Evolutionary conservation across 35 echinoderm and acorn worm species (phyloP).

Genomic region (Stichopus chloronotus): DNA sequence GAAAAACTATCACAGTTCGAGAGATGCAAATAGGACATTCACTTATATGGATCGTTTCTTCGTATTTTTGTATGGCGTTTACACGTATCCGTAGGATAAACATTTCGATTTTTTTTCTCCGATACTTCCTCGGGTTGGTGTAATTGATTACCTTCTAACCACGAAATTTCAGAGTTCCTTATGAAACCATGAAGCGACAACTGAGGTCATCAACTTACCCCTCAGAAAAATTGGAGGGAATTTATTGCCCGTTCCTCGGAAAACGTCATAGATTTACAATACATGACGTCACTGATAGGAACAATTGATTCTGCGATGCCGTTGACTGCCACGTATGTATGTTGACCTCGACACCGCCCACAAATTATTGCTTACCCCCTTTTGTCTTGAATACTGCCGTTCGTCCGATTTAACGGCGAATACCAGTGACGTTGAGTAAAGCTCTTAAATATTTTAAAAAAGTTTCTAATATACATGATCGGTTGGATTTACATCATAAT

Average conservation of each 20-base stretch:
- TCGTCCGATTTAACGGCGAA: not conserved
- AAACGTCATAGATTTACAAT: not conserved
- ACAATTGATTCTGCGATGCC: not conserved
- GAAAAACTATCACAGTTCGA: too few relatives aligned
- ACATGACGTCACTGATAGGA: not conserved
- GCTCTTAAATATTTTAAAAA: not conserved
- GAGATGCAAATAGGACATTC: too few relatives aligned
- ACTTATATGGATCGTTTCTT: too few relatives aligned
- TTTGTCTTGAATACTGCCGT: not conserved
- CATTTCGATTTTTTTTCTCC: not conserved
- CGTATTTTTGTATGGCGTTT: not conserved
- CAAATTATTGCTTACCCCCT: not conserved
- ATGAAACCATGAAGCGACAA: not conserved
- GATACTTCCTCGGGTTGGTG: not conserved
- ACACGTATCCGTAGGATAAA: not conserved
- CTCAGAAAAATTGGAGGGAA: not conserved
- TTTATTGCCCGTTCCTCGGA: not conserved
- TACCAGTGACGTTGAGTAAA: not conserved
- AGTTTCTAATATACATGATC: not conserved
- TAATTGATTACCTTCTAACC: not conserved
- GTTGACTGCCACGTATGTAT: not conserved
- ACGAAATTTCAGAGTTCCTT: not conserved
- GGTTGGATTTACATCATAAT: not conserved
- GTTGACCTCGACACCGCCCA: not conserved
- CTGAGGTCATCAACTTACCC: not conserved